phyloP scores from a whole-genome alignment of 2,888 invertebrate species.

The Drosophila peninsularis region DNA sequence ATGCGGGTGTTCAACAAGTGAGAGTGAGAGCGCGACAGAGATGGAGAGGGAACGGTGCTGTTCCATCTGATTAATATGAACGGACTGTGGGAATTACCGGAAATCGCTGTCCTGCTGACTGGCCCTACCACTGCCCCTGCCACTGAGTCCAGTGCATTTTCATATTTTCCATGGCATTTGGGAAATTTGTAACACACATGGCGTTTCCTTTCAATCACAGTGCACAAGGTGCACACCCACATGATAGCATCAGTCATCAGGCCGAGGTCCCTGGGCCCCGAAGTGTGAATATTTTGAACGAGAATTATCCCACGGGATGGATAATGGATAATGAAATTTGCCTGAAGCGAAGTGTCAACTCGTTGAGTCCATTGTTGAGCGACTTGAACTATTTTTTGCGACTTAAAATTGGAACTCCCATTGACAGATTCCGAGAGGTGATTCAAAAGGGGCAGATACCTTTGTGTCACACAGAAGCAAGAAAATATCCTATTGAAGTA shows the following conservation, averaged over 20 bases:
- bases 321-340: slow-evolving; percentile 21
- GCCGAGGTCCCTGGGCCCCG: slow-evolving; percentile 1
- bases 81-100: slow-evolving; percentile 70
- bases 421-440: not conserved
- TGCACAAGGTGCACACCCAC: slow-evolving; percentile 44
- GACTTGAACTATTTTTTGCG: slow-evolving; percentile 3
- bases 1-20: slow-evolving; percentile 33
- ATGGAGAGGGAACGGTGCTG: slow-evolving; percentile 6
- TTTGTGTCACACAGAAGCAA: not conserved
- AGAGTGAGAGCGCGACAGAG: not conserved
- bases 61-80: slow-evolving; percentile 34
- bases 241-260: slow-evolving; percentile 40
- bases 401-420: not conserved
- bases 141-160: slow-evolving; percentile 43
- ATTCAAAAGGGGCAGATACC: not conserved
- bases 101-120: slow-evolving; percentile 53
- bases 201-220: slow-evolving; percentile 65
- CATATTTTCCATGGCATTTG: slow-evolving; percentile 52
- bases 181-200: slow-evolving; percentile 76
- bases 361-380: slow-evolving; percentile 17
- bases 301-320: slow-evolving; percentile 48
- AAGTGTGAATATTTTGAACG: slow-evolving; percentile 35
- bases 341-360: slow-evolving; percentile 20
- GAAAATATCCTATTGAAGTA: not conserved
- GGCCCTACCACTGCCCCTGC: not conserved